Conservation (phyloP, 2,888 invertebrate genomes). For the Cepaea hortensis region DNA sequence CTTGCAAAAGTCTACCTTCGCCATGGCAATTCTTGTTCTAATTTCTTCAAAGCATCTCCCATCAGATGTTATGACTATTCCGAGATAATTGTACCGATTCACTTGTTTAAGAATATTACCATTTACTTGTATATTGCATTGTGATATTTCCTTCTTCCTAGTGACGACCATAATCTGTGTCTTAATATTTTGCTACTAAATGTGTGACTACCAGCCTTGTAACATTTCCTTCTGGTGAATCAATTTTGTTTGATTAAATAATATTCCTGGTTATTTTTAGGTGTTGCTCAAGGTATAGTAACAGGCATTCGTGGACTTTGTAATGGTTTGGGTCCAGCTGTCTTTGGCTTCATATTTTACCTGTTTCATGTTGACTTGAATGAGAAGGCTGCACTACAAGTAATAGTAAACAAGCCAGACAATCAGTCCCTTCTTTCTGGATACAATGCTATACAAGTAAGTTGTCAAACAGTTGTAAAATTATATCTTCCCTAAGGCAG, state of each 20-base stretch:
- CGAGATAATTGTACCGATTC: no score
- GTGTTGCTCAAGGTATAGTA: constrained; percentile 90
- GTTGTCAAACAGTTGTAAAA: not conserved
- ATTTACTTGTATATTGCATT: no score
- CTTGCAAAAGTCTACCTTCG: no score
- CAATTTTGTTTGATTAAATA: not conserved
- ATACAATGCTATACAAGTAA: constrained; percentile 46
- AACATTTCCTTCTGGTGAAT: not conserved
- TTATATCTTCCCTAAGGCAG: no score
- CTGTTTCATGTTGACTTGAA: constrained; percentile 95
- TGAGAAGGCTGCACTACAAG: constrained; percentile 23
- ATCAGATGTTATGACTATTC: no score
- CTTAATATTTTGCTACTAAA: no score
- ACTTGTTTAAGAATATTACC: no score
- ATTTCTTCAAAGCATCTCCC: no score
- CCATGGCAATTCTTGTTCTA: no score
- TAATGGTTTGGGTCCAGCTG: constrained; percentile 97
- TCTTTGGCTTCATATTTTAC: constrained; percentile 98
- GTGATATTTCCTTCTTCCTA: no score
- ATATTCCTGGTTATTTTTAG: constrained; percentile 55
- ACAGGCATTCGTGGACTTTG: constrained; percentile 98
- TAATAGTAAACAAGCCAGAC: constrained; percentile 25
- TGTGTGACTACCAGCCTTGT: no score
- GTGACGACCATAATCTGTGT: no score
- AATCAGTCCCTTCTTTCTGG: constrained; percentile 43